Percentiles rank a stretch among this genome's conserved stretches.
phyloP scores from a whole-genome alignment of 2,113 vertebrate genomes.

The Felis catus region F.catus_Fca126_mat1.0 CM031419.1:79280501-79281000 shows the following conservation, averaged over 20 bases:
- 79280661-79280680: too few relatives aligned
- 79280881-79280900: conserved; percentile 1
- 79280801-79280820: too few relatives aligned
- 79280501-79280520: conserved; percentile 7
- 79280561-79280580: conserved; percentile 26
- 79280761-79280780: too few relatives aligned
- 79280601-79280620: conserved; percentile 25
- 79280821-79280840: conserved; percentile 30
- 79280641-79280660: too few relatives aligned
- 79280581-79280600: not conserved
- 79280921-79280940: conserved; percentile 40
- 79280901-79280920: not conserved
- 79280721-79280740: too few relatives aligned
- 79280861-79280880: conserved; percentile 35
- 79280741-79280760: too few relatives aligned
- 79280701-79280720: too few relatives aligned
- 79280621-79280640: too few relatives aligned
- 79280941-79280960: not conserved
- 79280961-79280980: not conserved
- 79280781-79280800: too few relatives aligned
- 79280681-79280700: too few relatives aligned
- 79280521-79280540: not conserved
- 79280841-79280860: not conserved
- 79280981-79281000: not conserved
- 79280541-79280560: conserved; percentile 24